Evolutionary conservation across 2,888 invertebrate genomes (phyloP).

Genomic region (Actias luna): DNA sequence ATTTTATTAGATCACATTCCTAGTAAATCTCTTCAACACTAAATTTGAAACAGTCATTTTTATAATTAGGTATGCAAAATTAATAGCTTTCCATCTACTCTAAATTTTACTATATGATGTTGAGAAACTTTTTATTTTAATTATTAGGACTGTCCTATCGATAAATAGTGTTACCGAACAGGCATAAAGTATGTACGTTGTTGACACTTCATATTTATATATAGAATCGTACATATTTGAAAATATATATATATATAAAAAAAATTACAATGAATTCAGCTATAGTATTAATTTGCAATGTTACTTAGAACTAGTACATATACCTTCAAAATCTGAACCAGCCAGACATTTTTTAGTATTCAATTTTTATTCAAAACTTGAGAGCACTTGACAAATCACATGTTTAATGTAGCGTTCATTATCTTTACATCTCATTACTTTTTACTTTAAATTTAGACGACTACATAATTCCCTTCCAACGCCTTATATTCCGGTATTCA

Average conservation of each 20-base stretch:
- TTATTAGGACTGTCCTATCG: not conserved
- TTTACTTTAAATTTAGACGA: not conserved
- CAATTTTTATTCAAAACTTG: too few species aligned
- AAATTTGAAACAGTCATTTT: not conserved
- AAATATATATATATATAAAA: not conserved
- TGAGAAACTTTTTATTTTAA: too few species aligned
- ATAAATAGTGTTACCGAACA: not conserved
- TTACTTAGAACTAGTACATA: slow-evolving; percentile 16
- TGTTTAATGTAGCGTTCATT: slow-evolving; percentile 5
- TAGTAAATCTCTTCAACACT: not conserved
- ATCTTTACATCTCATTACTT: not conserved
- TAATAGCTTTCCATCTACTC: too few species aligned
- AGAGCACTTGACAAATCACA: slow-evolving; percentile 25
- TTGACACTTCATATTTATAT: not conserved
- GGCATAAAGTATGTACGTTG: not conserved
- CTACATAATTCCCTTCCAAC: not conserved
- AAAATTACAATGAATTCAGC: slow-evolving; percentile 17
- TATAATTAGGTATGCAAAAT: too few species aligned
- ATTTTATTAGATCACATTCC: not conserved
- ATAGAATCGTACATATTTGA: too few species aligned
- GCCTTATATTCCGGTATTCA: not conserved
- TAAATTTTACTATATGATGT: too few species aligned
- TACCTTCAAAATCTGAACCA: slow-evolving; percentile 45
- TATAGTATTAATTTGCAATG: slow-evolving; percentile 18
- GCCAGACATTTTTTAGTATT: slow-evolving; percentile 45